phyloP scores from a whole-genome alignment of 2,888 invertebrate species.

The Nasonovia ribisnigri region DNA sequence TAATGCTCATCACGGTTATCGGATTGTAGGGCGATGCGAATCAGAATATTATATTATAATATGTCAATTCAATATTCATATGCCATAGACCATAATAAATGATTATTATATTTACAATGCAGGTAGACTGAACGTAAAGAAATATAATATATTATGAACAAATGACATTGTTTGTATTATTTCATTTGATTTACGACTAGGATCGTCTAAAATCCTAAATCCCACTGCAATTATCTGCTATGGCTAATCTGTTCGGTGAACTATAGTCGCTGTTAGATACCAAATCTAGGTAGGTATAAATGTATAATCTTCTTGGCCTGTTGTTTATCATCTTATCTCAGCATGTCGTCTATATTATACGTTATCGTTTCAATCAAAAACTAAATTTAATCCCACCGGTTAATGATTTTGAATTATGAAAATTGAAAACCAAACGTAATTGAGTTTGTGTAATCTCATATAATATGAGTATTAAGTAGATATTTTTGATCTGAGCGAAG shows the following conservation, averaged over 20 bases:
- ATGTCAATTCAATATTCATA: too few species aligned
- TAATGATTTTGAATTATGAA: background rate
- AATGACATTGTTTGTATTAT: background rate
- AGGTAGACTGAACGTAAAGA: background rate
- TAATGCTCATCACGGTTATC: background rate
- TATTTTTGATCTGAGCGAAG: background rate
- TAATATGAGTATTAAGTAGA: background rate
- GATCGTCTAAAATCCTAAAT: background rate
- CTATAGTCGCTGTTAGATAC: background rate
- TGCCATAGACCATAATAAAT: background rate
- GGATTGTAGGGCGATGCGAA: background rate
- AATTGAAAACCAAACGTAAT: background rate
- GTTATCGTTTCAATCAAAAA: background rate
- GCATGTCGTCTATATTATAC: background rate
- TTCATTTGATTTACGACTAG: background rate
- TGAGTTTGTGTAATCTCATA: background rate
- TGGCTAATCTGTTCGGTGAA: background rate
- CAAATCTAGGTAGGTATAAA: background rate
- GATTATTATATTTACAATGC: background rate
- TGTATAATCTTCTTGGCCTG: background rate
- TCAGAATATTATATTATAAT: background rate
- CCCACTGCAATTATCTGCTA: background rate
- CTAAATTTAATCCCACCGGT: background rate
- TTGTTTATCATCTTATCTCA: background rate
- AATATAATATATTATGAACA: background rate